Base-by-base conservation (phyloP, 2,797 vertebrate species). In the Ciconia nigra region DNA sequence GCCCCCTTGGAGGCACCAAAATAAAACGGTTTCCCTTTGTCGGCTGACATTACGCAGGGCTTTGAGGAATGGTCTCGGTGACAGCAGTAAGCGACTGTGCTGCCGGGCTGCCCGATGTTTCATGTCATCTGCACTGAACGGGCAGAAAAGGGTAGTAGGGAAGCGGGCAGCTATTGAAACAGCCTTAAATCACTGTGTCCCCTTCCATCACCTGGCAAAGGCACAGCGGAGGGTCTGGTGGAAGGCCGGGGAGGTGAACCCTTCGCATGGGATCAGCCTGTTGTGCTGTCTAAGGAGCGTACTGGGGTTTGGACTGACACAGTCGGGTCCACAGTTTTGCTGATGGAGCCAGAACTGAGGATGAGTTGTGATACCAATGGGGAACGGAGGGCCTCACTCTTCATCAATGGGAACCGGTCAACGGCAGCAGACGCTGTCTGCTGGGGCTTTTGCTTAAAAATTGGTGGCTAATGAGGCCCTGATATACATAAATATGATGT, bases 251-350 rank as follows among this genome's bases (percentile, higher is more conserved):
- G n/a, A 51, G 42, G 21, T 21, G 37, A 49, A 8, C 10, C 14
- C 35, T 76, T 22, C 0, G 0, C 9, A 0, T 5, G 33, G 55
- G 19, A 8, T 24, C 4, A 5, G 35, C 49, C 44, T 3, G 0
- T 10, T 47, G 22, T 46, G 49, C 62, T 12, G 0, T 9, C 49
- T 2, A 5, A 71, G 72, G 37, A 47, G 14, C 0, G 0, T 4
- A 19, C 4, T 12, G 4, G 51, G 25, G 19, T n/a, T 71, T 35
- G 73, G 80, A 49, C 26, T 2, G 5, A 4, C 9, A 49, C 19
- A 29, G 63, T 13, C 41, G 7, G 17, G 25, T 14, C n/a, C n/a
- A n/a, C n/a, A n/a, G n/a, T 91, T 65, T 72, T 51, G 19, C 35
- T 85, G 79, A 14, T 12, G 54, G 31, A 74, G 20, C 15, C 61